phyloP scores from a whole-genome alignment of 2,113 vertebrate species.

The Phocoena sinus region DNA sequence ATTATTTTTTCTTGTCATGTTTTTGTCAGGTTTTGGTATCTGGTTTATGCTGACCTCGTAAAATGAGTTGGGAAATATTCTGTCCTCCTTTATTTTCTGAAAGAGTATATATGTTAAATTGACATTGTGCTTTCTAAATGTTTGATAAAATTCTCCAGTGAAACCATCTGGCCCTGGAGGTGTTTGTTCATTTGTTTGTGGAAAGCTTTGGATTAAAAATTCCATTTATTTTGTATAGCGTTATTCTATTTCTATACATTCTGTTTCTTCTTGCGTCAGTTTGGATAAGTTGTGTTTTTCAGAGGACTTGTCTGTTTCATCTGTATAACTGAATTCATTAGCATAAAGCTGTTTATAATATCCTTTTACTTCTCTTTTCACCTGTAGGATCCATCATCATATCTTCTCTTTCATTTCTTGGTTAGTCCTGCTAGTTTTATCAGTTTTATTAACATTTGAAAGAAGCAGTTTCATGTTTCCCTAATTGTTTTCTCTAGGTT shows the following conservation, averaged over 20 bases:
- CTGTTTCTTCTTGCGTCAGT: conserved; percentile 32
- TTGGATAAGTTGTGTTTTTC: neutral
- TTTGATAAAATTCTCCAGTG: neutral
- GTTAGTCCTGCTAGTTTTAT: neutral
- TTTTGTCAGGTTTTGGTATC: neutral
- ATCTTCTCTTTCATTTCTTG: neutral
- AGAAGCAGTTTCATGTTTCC: neutral
- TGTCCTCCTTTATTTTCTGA: neutral
- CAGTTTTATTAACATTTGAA: neutral
- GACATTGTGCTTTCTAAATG: neutral
- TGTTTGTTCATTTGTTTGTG: neutral
- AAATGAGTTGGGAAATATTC: neutral
- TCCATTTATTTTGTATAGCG: neutral
- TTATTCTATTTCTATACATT: neutral
- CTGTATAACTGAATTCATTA: neutral
- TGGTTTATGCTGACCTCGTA: neutral
- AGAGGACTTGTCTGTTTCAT: neutral
- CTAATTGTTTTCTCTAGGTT: neutral
- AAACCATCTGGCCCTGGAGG: neutral
- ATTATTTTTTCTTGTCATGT: neutral
- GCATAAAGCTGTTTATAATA: neutral
- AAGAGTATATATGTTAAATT: neutral
- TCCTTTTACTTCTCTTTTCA: neutral
- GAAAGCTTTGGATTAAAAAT: neutral
- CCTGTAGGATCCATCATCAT: neutral